Conservation (phyloP, 2,113 vertebrate genomes). For the Heptranchias perlo region DNA sequence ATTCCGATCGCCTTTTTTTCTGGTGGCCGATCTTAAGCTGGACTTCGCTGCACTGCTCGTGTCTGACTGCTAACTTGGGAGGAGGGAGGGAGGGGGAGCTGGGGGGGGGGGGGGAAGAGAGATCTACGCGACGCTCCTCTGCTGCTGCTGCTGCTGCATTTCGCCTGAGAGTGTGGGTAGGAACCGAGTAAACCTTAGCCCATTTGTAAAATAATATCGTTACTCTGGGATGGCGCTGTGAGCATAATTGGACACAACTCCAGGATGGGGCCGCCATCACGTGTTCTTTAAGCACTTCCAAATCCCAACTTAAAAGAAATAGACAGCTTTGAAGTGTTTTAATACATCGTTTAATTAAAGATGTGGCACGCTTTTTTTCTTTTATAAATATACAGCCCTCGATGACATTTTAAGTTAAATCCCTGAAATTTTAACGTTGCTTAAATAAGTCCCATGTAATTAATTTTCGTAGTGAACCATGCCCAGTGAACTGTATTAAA, state of each 20-base stretch:
- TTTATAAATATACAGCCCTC: not conserved
- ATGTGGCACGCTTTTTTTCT: not conserved
- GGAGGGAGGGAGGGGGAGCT: not conserved
- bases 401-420: not conserved
- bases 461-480: not conserved
- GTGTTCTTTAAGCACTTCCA: not conserved
- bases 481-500: not conserved
- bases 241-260: not conserved
- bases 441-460: not conserved
- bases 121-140: not conserved
- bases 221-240: constrained; percentile 4
- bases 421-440: not conserved
- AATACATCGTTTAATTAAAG: not conserved
- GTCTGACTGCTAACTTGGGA: not conserved
- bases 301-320: not conserved
- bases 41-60: not conserved
- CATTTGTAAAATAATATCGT: constrained; percentile 33
- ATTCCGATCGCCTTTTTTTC: not conserved
- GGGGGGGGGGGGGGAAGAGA: not conserved
- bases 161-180: constrained; percentile 16
- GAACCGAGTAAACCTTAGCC: constrained; percentile 19
- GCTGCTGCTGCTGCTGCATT: not conserved
- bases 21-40: not conserved
- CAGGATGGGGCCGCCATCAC: not conserved
- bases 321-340: not conserved